Conservation (phyloP, 2,113 vertebrate species). For the Raja brachyura region DNA sequence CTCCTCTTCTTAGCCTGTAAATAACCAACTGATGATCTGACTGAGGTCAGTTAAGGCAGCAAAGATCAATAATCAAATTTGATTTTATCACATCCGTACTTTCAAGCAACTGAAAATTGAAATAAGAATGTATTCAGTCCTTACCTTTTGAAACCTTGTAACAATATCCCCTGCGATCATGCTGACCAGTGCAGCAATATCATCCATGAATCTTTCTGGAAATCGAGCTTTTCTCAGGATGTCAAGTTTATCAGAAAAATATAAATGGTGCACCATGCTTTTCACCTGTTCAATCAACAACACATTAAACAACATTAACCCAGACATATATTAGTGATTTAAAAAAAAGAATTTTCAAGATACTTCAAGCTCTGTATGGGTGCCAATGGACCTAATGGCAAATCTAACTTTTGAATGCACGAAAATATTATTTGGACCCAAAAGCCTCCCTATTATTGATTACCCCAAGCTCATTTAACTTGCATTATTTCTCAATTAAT, state of each 20-base stretch:
- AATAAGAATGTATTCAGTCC: neutral
- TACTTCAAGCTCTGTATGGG: neutral
- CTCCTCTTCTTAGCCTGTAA: neutral
- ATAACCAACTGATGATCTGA: neutral
- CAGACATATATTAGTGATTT: neutral
- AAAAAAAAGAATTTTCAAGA: neutral
- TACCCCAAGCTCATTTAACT: neutral
- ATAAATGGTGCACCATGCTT: slow-evolving; percentile 96
- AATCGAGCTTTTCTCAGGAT: slow-evolving; percentile 86
- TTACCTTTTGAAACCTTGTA: slow-evolving; percentile 94
- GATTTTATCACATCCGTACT: neutral
- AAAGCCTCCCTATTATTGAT: neutral
- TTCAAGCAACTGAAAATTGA: neutral
- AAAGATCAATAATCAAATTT: neutral
- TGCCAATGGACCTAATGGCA: neutral
- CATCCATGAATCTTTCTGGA: slow-evolving; percentile 97
- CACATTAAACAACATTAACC: slow-evolving; percentile 12
- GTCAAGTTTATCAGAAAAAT: slow-evolving; percentile 91
- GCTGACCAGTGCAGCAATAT: slow-evolving; percentile 89
- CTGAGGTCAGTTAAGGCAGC: neutral
- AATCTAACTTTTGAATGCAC: neutral
- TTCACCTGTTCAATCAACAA: slow-evolving; percentile 68
- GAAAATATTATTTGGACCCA: neutral
- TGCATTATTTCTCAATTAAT: neutral
- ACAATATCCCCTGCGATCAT: slow-evolving; percentile 90